phyloP scores from a whole-genome alignment of 2,113 vertebrate species.

The Pseudorhombus dupliciocellatus region DNA sequence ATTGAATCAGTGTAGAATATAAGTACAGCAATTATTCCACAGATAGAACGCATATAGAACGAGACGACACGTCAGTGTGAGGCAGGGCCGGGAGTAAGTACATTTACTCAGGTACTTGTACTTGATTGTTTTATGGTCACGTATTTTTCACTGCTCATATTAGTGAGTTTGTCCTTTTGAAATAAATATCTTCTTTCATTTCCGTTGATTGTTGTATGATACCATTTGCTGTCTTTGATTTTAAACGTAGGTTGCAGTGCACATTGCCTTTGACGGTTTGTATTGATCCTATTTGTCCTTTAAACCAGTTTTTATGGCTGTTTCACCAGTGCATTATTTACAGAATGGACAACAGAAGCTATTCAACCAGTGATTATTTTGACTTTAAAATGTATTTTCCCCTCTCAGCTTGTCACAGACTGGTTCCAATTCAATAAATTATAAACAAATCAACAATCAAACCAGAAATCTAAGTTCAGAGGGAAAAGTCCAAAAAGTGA shows the following conservation, averaged over 20 bases:
- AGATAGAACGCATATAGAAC: neutral
- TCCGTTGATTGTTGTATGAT: neutral
- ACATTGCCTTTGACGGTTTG: neutral
- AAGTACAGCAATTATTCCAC: slow-evolving; percentile 16
- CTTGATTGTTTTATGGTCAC: neutral
- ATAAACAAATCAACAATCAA: neutral
- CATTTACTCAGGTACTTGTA: neutral
- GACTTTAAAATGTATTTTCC: neutral
- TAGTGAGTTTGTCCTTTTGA: neutral
- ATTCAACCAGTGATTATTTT: no score
- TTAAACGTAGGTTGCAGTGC: neutral
- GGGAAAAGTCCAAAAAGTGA: neutral
- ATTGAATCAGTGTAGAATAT: neutral
- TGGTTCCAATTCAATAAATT: neutral
- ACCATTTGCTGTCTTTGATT: neutral
- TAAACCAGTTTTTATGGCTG: no score
- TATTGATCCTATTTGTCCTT: neutral
- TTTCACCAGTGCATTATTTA: no score
- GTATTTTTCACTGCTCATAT: no score
- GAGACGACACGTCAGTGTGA: neutral
- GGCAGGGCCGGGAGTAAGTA: neutral
- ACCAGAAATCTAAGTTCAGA: neutral
- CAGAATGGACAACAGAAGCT: no score
- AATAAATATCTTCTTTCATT: neutral
- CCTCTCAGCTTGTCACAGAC: neutral